Percentiles rank a stretch among this genome's conserved stretches.
These are phyloP conservation scores for Carassius carassius DNA, from an alignment of 2,113 vertebrate genomes.

Conservation along the genomic window DNA sequence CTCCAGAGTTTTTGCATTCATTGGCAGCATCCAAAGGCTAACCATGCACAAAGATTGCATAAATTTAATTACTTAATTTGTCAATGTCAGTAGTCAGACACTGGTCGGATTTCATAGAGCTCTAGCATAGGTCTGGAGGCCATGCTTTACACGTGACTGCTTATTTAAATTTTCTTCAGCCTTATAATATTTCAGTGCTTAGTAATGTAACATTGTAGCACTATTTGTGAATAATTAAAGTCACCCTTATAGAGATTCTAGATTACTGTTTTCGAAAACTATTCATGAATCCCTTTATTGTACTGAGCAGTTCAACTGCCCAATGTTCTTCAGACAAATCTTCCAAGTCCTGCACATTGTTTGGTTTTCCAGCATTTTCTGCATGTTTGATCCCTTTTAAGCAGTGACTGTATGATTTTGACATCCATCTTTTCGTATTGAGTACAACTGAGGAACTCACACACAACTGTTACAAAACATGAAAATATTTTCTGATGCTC, in stretches of 20 bases:
- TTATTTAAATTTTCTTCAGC: constrained; percentile 16
- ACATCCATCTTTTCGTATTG: no score
- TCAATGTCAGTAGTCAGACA: constrained; percentile 63
- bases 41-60: constrained; percentile 67
- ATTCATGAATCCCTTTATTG: neutral
- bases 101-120: constrained; percentile 30
- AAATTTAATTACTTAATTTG: constrained; percentile 74
- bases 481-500: no score
- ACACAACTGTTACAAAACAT: no score
- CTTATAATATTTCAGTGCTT: neutral
- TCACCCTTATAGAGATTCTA: neutral
- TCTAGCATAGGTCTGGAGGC: neutral
- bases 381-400: no score
- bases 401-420: no score
- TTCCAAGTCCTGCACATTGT: no score
- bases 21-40: constrained; percentile 60
- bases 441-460: no score
- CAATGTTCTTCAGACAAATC: no score
- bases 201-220: constrained; percentile 1
- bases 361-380: no score
- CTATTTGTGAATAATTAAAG: neutral
- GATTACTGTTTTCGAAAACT: neutral
- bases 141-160: neutral
- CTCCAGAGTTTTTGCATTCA: constrained; percentile 36
- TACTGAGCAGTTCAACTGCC: no score